Evolutionary conservation across 2,888 invertebrate genomes (phyloP).

Genomic region (Alviniconcha strummeri): DNA sequence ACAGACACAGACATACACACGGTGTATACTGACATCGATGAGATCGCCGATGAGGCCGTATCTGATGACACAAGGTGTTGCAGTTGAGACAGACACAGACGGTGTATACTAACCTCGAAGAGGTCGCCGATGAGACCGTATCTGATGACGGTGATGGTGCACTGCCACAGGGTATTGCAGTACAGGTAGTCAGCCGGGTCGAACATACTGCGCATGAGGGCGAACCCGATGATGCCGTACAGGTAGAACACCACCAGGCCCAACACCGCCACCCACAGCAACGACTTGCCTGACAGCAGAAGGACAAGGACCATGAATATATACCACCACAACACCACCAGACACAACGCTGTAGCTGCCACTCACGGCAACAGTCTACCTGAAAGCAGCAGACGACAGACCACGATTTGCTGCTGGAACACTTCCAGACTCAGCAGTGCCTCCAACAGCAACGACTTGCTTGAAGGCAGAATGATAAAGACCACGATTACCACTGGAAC

Average conservation of each 20-base stretch:
- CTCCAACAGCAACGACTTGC: too few relatives aligned
- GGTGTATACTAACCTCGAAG: constrained; percentile 65
- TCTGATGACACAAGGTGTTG: constrained; percentile 69
- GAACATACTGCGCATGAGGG: constrained; percentile 71
- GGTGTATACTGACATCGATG: constrained; percentile 64
- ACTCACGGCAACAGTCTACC: too few relatives aligned
- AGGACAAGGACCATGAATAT: too few relatives aligned
- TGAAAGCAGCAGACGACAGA: too few relatives aligned
- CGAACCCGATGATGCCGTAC: constrained; percentile 73
- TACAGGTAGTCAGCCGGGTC: constrained; percentile 67
- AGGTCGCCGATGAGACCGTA: constrained; percentile 73
- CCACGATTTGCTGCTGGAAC: too few relatives aligned
- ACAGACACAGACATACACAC: constrained; percentile 33
- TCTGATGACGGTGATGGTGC: constrained; percentile 72
- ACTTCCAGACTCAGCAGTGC: too few relatives aligned
- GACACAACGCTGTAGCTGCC: too few relatives aligned
- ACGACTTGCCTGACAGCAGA: constrained; percentile 63
- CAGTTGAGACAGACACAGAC: constrained; percentile 66
- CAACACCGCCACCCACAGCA: constrained; percentile 73
- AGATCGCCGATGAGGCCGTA: constrained; percentile 73
- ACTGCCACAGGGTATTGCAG: constrained; percentile 72
- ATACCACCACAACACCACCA: neutral
- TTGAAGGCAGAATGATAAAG: too few relatives aligned
- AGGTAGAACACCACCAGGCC: constrained; percentile 73
- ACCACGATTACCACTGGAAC: too few relatives aligned